A percentile compares a stretch with the other conserved stretches of the same genome.
Evolutionary conservation across 2,888 invertebrate genomes (phyloP).

Genomic region (Arctia plantaginis): DNA sequence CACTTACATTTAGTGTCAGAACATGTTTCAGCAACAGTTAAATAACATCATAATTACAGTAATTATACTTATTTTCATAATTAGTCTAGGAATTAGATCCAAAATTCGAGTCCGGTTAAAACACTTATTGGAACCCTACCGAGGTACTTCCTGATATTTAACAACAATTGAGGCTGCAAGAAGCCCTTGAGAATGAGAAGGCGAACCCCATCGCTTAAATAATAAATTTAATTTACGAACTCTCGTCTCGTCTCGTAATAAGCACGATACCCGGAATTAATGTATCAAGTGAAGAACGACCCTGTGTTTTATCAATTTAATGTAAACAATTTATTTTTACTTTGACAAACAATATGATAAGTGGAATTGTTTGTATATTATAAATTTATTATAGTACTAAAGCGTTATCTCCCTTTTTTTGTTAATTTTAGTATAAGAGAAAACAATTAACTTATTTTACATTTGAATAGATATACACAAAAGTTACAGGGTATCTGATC

Average conservation of each 20-base stretch:
- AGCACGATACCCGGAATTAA: background rate
- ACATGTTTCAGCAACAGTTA: slow-evolving; percentile 57
- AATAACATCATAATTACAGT: slow-evolving; percentile 49
- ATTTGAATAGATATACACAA: background rate
- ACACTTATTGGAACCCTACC: background rate
- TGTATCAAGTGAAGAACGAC: background rate
- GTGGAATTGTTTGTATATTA: background rate
- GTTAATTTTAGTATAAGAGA: background rate
- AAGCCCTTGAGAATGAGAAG: background rate
- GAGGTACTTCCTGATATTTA: background rate
- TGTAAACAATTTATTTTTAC: background rate
- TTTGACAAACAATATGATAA: background rate
- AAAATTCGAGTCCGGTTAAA: background rate
- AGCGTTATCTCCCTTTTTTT: background rate
- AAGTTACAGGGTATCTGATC: background rate
- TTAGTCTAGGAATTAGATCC: background rate
- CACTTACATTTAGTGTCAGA: slow-evolving; percentile 58
- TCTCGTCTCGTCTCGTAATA: background rate
- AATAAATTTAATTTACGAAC: background rate
- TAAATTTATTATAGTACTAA: background rate
- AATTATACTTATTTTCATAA: background rate
- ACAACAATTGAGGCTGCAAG: background rate
- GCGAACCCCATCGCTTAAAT: background rate
- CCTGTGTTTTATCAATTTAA: background rate
- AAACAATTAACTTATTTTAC: background rate